Evolutionary conservation across 2,888 invertebrate species (phyloP), one percentile per base, ranked within the genome.

Genomic region (Lithophane leautieri): DNA sequence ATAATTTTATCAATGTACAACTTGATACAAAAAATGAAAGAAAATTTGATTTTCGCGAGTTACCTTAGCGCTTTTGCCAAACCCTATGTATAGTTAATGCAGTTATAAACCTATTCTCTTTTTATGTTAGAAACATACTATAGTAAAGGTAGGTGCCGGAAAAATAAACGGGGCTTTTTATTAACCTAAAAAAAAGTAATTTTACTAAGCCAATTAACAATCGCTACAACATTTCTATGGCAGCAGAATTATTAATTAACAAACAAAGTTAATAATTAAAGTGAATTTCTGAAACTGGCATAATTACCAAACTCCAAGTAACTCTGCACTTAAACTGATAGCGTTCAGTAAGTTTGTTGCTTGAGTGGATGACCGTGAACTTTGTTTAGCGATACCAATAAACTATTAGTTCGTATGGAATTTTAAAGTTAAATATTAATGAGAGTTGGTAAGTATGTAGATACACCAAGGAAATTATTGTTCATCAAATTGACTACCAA

Each of bases 221-320:
- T 60, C 19, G 12, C 50, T 40, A 2, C 25, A 62, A 25, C 40
- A 28, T 54, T 70, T 63, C 34, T 47, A 50, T 28, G 22, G 52
- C 42, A 62, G 58, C 44, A 60, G 71, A 71, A 81, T 84, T 80
- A 84, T 68, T 73, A 80, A 79, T 70, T 83, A 72, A 72, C 68
- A 50, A 73, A 68, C 70, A 52, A 73, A 81, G 68, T 84, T 73
- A n/a, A 6, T 72, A 62, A 82, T 78, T 72, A 58, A 74, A 75
- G 56, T 52, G 22, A 69, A 74, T 61, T 60, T 56, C 42, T 14
- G 58, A n/a, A 70, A 79, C 34, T 75, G 60, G 42, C 34, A 40
- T 65, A 56, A 73, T 73, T 73, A 40, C 40, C 47, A 19, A 73
- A 84, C 61, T 84, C 7, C n/a, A 60, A 73, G 50, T 60, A 34